Base-by-base conservation (phyloP, 2,797 vertebrate species). In the Thripadectes ignobilis region DNA sequence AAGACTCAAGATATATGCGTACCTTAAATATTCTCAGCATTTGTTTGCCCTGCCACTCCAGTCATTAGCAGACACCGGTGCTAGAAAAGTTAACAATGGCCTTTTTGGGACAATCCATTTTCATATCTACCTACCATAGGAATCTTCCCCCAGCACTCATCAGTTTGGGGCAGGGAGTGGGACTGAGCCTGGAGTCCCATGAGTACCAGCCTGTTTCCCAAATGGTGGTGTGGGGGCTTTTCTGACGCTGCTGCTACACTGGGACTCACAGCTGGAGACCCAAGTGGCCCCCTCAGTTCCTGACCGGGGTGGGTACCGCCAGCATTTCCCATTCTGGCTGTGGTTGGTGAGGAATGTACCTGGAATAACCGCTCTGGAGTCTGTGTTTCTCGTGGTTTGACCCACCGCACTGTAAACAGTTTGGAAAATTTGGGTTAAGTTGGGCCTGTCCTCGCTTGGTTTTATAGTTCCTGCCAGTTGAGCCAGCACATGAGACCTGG, bases 401-500 rank as follows among this genome's bases (percentile, higher is more conserved):
- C 88, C 58, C 74, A 92, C 81, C 2, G 5, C 45, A 34, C 30
- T 32, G 45, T 38, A 55, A 82, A 91, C 54, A 68, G 27, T 74
- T 34, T 54, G 66, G 45, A 91, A 89, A 93, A 87, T 66, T 6
- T 66, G 62, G 63, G 57, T 89, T 84, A 58, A 76, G 41, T 49
- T 89, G n/a, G 61, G 84, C 81, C 73, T 58, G 73, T 88, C 94
- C 77, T 85, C 63, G 3, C 55, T 62, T 10, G 1, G 1, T 69
- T 92, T 93, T 79, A 79, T 38, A 68, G 79, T 75, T 95, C 91
- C 88, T 76, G 61, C 16, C 62, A 77, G 83, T 68, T 11, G 26
- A 93, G 77, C 85, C 24, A 18, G 78, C 52, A 24, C 80, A 63
- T 1, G 10, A 88, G 74, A 95, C 88, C 55, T 45, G 16, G 82